Percentiles rank a stretch among this genome's conserved stretches.
Evolutionary conservation across 35 echinoderm and acorn worm species (phyloP).

Genomic region (Holothuria glaberrima): DNA sequence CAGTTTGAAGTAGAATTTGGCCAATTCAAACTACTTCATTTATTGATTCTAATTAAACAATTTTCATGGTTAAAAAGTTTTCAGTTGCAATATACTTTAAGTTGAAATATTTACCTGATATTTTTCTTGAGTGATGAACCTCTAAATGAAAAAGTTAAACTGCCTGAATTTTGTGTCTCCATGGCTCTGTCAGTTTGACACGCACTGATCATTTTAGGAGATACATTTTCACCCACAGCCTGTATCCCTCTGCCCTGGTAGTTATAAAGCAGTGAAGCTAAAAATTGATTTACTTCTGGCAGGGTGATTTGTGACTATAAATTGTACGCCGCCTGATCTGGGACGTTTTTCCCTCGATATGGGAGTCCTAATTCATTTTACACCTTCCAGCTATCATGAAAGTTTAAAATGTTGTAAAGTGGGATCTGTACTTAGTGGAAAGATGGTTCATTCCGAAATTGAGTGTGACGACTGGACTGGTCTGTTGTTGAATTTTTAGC

Average conservation of each 20-base stretch:
- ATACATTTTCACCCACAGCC: too few relatives aligned
- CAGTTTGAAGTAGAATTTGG: too few relatives aligned
- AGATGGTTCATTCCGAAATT: constrained; percentile 13
- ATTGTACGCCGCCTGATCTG: constrained; percentile 50
- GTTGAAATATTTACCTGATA: too few relatives aligned
- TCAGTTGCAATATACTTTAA: too few relatives aligned
- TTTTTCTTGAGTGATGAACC: too few relatives aligned
- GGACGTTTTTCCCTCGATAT: constrained; percentile 29
- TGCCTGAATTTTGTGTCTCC: too few relatives aligned
- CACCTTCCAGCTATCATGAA: constrained; percentile 56
- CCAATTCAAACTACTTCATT: too few relatives aligned
- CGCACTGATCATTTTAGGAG: too few relatives aligned
- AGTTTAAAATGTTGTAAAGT: constrained; percentile 50
- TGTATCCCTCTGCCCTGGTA: constrained; percentile 7
- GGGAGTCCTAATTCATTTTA: constrained; percentile 63
- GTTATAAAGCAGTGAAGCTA: constrained; percentile 29
- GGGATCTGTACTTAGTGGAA: constrained; percentile 28
- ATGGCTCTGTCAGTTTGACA: too few relatives aligned
- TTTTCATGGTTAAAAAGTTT: too few relatives aligned
- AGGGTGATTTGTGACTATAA: constrained; percentile 51
- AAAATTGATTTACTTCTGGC: constrained; percentile 61
- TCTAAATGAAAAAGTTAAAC: too few relatives aligned
- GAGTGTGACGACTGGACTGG: constrained; percentile 24
- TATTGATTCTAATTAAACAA: too few relatives aligned
- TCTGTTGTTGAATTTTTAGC: not conserved